Base-by-base conservation (phyloP, 2,113 vertebrate species). In the Petaurus breviceps region DNA sequence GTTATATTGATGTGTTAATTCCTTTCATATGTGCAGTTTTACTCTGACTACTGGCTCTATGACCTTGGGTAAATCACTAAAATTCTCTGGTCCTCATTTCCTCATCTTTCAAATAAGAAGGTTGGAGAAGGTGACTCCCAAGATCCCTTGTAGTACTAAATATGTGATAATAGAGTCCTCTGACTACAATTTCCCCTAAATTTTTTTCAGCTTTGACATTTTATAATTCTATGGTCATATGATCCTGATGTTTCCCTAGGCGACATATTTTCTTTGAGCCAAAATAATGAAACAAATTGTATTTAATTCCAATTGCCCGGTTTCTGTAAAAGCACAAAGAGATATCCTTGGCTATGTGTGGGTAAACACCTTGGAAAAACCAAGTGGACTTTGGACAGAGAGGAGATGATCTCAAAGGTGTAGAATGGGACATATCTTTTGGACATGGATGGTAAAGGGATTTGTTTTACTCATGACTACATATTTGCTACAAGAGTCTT, bases 221-320 rank as follows among this genome's bases (percentile, higher is more conserved):
- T 68, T 14, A 68, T 68, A 68, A 3, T 37, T 37, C 31, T 68
- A 68, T 37, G 57, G 28, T 57, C 11, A 14, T 37, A 31, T 68
- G 57, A 68, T 23, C 19, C 16, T 43, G 68, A 68, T 95, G 52
- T 94, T 97, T 96, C 92, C 90, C 51, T 51, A 84, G 90, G 94
- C 92, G 92, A 93, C 89, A 37, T 89, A 54, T 84, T 96, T 53
- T 90, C 90, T 90, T 92, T 94, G 93, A 89, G 61, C 37, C 92
- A 91, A 92, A 91, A 95, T 95, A 94, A 90, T 94, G 49, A 96
- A 57, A 84, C 11, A 23, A 49, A 53, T 95, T 89, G 2, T 93
- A 46, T 28, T 94, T 55, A 52, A 28, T 90, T 19, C 3, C 22
- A 90, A 50, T 90, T 50, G 49, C 10, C 49, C 26, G 50, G 19